Evolutionary conservation across 1,140 invertebrate species (phyloP).

Genomic region (Eumeta japonica): DNA sequence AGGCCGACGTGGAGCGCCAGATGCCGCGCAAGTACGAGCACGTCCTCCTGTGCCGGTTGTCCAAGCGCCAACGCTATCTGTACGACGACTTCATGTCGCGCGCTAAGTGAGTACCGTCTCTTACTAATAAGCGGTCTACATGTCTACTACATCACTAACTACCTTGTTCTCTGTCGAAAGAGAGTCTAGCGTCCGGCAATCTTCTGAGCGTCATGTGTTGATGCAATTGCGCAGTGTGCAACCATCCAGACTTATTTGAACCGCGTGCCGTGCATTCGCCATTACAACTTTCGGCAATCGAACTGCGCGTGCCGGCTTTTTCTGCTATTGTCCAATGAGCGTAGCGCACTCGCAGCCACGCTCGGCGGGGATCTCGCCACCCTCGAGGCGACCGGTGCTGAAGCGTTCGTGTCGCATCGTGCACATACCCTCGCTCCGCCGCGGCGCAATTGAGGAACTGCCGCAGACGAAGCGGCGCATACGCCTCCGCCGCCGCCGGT

Average conservation of each 20-base stretch:
- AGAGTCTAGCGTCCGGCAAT: constrained; percentile 94
- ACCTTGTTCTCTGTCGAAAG: constrained; percentile 63
- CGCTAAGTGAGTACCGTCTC: constrained; percentile 71
- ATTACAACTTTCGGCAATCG: constrained; percentile 84
- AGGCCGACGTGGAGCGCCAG: constrained; percentile 98
- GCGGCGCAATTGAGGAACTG: constrained; percentile 70
- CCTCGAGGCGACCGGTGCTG: not conserved
- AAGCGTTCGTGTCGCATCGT: constrained; percentile 80
- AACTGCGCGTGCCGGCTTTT: constrained; percentile 65
- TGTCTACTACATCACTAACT: not conserved
- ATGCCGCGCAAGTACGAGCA: constrained; percentile 99
- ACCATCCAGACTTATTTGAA: constrained; percentile 99
- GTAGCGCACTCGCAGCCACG: constrained; percentile 62
- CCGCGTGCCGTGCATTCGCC: constrained; percentile 92
- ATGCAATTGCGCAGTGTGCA: constrained; percentile 99
- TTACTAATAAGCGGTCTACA: too few species aligned
- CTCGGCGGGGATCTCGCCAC: constrained; percentile 29
- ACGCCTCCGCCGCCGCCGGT: constrained; percentile 67
- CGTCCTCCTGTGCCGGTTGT: constrained; percentile 92
- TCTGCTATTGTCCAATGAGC: constrained; percentile 68
- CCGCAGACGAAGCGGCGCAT: constrained; percentile 62
- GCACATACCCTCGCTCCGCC: constrained; percentile 72
- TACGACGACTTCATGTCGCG: constrained; percentile 99
- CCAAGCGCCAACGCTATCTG: constrained; percentile 94
- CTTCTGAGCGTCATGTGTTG: constrained; percentile 97